Percentiles rank a stretch among this genome's conserved stretches.
Conservation (phyloP, 2,113 vertebrate genomes). For the Gambusia affinis region DNA sequence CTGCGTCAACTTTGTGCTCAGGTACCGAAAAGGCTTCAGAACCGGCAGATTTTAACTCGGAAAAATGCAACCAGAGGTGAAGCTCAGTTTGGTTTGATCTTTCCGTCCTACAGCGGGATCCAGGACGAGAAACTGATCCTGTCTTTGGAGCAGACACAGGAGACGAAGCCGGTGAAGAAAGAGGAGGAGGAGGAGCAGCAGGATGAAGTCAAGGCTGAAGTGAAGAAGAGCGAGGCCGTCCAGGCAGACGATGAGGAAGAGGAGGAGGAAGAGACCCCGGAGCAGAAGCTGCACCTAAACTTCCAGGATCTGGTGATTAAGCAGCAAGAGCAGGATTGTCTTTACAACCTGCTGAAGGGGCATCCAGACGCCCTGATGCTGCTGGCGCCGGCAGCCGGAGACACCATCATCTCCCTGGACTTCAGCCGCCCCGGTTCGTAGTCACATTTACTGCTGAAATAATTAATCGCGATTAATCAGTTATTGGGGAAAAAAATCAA, state of each 20-base stretch:
- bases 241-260: slow-evolving; percentile 1
- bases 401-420: slow-evolving; percentile 91
- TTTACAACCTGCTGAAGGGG: slow-evolving; percentile 91
- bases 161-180: slow-evolving; percentile 74
- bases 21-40: slow-evolving; percentile 75
- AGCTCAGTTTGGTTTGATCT: neutral
- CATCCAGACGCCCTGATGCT: slow-evolving; percentile 91
- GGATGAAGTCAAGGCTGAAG: slow-evolving; percentile 70
- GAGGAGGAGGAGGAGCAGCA: slow-evolving; percentile 67
- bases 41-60: too few species aligned
- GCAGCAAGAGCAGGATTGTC: slow-evolving; percentile 74
- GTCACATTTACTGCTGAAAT: too few species aligned
- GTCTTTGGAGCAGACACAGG: slow-evolving; percentile 93
- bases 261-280: slow-evolving; percentile 27
- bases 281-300: too few species aligned
- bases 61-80: too few species aligned
- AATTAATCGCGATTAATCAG: too few species aligned
- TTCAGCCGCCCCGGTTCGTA: slow-evolving; percentile 88
- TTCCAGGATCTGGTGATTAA: too few species aligned
- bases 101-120: slow-evolving; percentile 84
- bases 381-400: slow-evolving; percentile 93
- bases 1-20: slow-evolving; percentile 97
- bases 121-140: slow-evolving; percentile 91
- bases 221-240: slow-evolving; percentile 46
- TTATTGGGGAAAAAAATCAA: too few species aligned